A percentile compares a stretch with the other conserved stretches of the same genome.
These are phyloP conservation scores for Drosophila multiciliata DNA, from an alignment of 2,888 invertebrate species.

Conservation along the genomic window DNA sequence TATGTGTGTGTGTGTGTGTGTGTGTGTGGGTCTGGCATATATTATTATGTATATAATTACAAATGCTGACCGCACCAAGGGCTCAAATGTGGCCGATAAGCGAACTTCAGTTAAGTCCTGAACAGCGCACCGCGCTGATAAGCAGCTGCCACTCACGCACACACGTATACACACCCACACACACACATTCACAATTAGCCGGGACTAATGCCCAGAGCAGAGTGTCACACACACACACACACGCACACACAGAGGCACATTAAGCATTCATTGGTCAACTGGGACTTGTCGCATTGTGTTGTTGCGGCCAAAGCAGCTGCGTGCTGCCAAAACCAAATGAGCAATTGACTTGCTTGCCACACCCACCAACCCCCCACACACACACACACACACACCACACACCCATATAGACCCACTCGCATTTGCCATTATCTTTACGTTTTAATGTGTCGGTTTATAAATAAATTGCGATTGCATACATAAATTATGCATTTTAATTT, in stretches of 20 bases:
- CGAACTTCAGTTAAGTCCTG: conserved; percentile 72
- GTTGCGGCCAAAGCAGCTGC: conserved; percentile 65
- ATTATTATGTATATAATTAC: conserved; percentile 72
- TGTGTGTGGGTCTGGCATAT: conserved; percentile 16
- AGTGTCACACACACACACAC: conserved; percentile 29
- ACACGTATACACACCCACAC: conserved; percentile 10
- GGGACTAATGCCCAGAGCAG: conserved; percentile 57
- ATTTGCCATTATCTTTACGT: conserved; percentile 72
- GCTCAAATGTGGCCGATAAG: conserved; percentile 75
- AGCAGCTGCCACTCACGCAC: conserved; percentile 64
- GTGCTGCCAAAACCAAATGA: conserved; percentile 79
- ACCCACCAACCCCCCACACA: background rate
- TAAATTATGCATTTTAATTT: conserved; percentile 81
- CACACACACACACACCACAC: background rate
- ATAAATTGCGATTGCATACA: conserved; percentile 76
- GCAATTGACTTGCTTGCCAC: conserved; percentile 73
- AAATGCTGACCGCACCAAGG: conserved; percentile 66
- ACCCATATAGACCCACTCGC: background rate
- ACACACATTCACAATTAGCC: conserved; percentile 60
- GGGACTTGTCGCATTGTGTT: conserved; percentile 69
- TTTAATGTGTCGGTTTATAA: conserved; percentile 82
- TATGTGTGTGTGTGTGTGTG: background rate
- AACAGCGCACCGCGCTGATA: conserved; percentile 61
- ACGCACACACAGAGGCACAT: conserved; percentile 43
- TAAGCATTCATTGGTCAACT: conserved; percentile 79